Evolutionary conservation across 2,797 vertebrate species (phyloP).

Genomic region (Galaxias olidus): DNA sequence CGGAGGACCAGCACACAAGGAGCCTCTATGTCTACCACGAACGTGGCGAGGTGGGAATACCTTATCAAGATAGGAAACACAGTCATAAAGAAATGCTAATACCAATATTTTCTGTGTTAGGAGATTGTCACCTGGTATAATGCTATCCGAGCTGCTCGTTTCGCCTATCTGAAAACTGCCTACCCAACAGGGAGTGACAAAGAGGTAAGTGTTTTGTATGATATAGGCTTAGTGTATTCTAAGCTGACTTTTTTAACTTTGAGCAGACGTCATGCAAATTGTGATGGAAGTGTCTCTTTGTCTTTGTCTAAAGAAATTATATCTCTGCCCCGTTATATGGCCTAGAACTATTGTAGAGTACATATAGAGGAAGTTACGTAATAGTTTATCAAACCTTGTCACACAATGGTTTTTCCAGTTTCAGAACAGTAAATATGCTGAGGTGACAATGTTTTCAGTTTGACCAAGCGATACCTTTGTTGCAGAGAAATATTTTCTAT

Average conservation of each 20-base stretch:
- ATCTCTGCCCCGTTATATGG: no score
- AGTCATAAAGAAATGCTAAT: slow-evolving; percentile 4
- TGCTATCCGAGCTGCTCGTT: slow-evolving; percentile 86
- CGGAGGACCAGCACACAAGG: slow-evolving; percentile 70
- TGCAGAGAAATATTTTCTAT: neutral
- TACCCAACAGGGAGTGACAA: slow-evolving; percentile 81
- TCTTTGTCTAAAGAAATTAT: neutral
- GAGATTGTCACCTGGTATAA: slow-evolving; percentile 95
- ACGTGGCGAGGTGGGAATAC: slow-evolving; percentile 77
- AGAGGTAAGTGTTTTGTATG: slow-evolving; percentile 75
- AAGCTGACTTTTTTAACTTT: neutral
- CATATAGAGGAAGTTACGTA: slow-evolving; percentile 22
- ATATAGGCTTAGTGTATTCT: neutral
- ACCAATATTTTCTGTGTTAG: slow-evolving; percentile 63
- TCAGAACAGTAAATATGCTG: neutral
- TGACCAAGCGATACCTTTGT: neutral
- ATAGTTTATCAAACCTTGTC: slow-evolving; percentile 17
- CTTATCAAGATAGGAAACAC: slow-evolving; percentile 3
- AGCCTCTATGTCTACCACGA: slow-evolving; percentile 92
- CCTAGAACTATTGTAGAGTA: neutral
- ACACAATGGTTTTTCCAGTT: neutral
- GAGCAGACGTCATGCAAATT: neutral
- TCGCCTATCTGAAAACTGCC: slow-evolving; percentile 82
- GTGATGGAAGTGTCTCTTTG: neutral
- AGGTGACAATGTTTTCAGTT: neutral